Evolutionary conservation across 2,113 vertebrate genomes (phyloP).

Genomic region (Paedocypris sp.): DNA sequence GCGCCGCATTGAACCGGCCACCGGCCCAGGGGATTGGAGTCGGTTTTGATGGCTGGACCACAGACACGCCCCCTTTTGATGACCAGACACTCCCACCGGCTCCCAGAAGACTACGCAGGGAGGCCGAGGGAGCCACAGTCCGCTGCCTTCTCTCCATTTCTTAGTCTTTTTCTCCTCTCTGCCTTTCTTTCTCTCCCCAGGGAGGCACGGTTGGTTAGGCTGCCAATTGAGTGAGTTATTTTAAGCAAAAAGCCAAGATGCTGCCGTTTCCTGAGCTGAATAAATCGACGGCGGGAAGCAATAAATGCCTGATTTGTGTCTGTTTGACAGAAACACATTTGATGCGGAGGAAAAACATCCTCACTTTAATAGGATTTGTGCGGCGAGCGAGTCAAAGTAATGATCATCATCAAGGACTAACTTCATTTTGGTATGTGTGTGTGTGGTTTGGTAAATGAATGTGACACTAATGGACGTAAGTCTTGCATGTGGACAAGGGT

Average conservation of each 20-base stretch:
- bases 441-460: background rate
- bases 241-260: background rate
- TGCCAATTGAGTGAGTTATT: slow-evolving; percentile 6
- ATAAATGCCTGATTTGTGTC: background rate
- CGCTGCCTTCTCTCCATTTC: background rate
- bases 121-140: background rate
- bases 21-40: background rate
- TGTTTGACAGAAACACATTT: background rate
- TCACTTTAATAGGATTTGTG: background rate
- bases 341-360: background rate
- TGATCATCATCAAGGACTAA: background rate
- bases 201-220: slow-evolving; percentile 9
- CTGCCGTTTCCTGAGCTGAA: background rate
- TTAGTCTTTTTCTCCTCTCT: background rate
- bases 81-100: slow-evolving; percentile 1
- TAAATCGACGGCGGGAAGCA: background rate
- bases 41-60: slow-evolving; percentile 3
- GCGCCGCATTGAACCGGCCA: slow-evolving; percentile 8
- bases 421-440: background rate
- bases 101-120: slow-evolving; percentile 1
- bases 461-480: slow-evolving; percentile 3
- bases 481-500: background rate
- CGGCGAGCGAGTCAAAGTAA: background rate
- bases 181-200: background rate
- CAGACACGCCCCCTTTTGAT: slow-evolving; percentile 14